A percentile compares a stretch with the other conserved stretches of the same genome.
Conservation (phyloP, 2,113 vertebrate genomes). For the Ictalurus punctatus region DNA sequence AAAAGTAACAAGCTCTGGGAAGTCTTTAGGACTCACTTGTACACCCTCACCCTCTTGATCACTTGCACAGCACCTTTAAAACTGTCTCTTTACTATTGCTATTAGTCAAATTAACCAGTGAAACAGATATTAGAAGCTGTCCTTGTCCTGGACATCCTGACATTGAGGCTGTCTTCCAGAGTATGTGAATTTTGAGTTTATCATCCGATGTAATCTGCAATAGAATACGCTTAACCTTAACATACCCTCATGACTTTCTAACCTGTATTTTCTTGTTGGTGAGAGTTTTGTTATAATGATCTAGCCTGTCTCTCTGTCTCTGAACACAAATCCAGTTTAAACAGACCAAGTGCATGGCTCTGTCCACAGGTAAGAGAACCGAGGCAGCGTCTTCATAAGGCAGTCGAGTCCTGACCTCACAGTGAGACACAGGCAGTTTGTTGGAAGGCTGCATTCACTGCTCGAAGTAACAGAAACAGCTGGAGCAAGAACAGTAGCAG, state of each 20-base stretch:
- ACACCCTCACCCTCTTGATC: not conserved
- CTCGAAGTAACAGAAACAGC: conserved; percentile 15
- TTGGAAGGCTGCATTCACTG: conserved; percentile 30
- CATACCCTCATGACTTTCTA: not conserved
- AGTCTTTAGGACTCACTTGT: not conserved
- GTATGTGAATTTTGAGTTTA: not conserved
- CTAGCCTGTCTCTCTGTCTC: not conserved
- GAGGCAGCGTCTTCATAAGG: conserved; percentile 48
- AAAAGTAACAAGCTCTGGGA: not conserved
- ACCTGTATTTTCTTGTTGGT: not conserved
- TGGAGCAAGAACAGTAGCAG: conserved; percentile 17
- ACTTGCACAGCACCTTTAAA: not conserved
- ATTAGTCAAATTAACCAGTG: not conserved
- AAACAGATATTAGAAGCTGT: not conserved
- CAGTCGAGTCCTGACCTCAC: not conserved
- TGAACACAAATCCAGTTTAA: not conserved
- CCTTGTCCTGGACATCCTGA: not conserved
- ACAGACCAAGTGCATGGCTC: not conserved
- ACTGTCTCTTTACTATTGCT: not conserved
- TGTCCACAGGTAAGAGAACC: conserved; percentile 47
- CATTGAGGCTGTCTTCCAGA: not conserved
- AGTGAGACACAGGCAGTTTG: not conserved
- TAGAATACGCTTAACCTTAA: not conserved
- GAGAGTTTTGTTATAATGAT: not conserved
- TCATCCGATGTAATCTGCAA: not conserved